Conservation (phyloP, 2,113 vertebrate species). For the Pardalotus punctatus region DNA sequence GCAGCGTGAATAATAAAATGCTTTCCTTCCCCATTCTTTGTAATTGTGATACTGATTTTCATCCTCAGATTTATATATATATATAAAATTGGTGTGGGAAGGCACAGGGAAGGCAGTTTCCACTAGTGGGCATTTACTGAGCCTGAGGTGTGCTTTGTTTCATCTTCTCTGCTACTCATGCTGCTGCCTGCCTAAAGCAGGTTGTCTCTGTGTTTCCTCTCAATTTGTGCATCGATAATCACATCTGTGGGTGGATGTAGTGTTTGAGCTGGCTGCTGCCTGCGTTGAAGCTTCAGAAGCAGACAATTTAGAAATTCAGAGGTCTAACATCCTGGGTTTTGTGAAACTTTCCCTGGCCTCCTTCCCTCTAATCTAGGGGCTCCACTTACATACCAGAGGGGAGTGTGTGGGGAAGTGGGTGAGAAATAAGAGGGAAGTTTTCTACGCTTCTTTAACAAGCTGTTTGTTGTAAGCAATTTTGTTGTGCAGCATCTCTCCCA, state of each 20-base stretch:
- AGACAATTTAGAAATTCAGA: not conserved
- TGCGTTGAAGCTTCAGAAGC: not conserved
- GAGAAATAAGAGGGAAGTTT: not conserved
- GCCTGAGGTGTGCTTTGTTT: not conserved
- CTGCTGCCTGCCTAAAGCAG: not conserved
- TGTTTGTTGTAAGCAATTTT: slow-evolving; percentile 31
- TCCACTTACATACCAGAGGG: not conserved
- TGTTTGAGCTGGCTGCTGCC: not conserved
- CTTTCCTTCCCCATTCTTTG: not conserved
- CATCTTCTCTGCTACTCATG: not conserved
- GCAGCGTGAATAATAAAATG: not conserved
- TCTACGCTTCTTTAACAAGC: not conserved
- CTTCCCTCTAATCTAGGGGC: not conserved
- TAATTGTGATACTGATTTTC: not conserved
- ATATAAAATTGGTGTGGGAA: not conserved
- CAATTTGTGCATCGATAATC: not conserved
- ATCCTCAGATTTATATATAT: not conserved
- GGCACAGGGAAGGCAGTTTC: not conserved
- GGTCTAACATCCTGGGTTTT: not conserved
- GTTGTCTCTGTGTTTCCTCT: not conserved
- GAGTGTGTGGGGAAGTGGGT: not conserved
- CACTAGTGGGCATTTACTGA: not conserved
- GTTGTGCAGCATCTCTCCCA: not conserved
- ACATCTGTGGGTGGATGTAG: not conserved
- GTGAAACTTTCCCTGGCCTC: not conserved